phyloP scores from a whole-genome alignment of 2,888 invertebrate species.

The Latrodectus hesperus region DNA sequence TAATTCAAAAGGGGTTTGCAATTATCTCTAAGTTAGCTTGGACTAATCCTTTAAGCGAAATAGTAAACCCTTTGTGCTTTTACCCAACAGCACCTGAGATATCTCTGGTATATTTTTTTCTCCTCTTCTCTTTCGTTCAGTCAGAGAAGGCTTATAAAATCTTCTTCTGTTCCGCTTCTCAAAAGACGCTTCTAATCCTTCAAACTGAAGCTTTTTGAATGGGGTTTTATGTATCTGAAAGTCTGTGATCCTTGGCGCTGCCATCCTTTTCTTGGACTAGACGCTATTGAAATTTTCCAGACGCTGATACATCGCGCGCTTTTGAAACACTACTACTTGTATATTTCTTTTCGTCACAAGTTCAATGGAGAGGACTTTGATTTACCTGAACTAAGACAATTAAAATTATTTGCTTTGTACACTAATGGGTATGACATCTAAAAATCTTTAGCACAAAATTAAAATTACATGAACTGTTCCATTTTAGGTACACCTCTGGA shows the following conservation, averaged over 20 bases:
- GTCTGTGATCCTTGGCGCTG: conserved; percentile 45
- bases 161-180: conserved; percentile 58
- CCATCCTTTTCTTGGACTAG: conserved; percentile 39
- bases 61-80: conserved; percentile 65
- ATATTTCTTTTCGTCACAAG: conserved; percentile 36
- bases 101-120: conserved; percentile 40
- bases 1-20: conserved; percentile 68
- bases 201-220: conserved; percentile 68
- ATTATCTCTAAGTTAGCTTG: conserved; percentile 68
- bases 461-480: no score
- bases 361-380: conserved; percentile 45
- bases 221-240: conserved; percentile 52
- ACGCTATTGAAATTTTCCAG: conserved; percentile 68
- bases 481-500: no score
- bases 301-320: conserved; percentile 55
- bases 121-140: conserved; percentile 56
- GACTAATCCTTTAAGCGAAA: conserved; percentile 66
- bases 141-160: conserved; percentile 63
- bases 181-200: conserved; percentile 64
- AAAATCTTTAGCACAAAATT: no score
- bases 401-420: no score
- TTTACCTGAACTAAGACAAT: no score
- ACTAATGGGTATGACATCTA: no score
- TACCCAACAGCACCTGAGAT: conserved; percentile 63
- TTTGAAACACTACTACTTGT: conserved; percentile 12